phyloP scores from a whole-genome alignment of 1,140 invertebrate species.

The Papilio machaon region DNA sequence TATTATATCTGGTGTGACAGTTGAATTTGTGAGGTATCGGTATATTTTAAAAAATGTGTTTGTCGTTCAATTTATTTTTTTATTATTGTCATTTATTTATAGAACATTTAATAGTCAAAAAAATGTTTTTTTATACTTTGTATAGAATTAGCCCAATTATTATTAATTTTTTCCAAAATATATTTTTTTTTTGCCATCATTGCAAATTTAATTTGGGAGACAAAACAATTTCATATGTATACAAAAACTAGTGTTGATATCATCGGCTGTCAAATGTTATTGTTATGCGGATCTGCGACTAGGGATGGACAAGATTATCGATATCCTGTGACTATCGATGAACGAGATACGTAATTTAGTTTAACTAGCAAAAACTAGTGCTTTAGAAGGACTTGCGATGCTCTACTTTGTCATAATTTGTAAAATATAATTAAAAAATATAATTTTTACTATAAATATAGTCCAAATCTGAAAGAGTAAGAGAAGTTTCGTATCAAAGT shows the following conservation, averaged over 20 bases:
- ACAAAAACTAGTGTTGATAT: slow-evolving; percentile 23
- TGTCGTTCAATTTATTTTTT: neutral
- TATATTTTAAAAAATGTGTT: neutral
- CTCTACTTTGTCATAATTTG: neutral
- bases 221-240: neutral
- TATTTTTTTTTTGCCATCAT: neutral
- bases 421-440: no score
- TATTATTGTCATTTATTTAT: neutral
- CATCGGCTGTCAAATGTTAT: neutral
- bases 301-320: neutral
- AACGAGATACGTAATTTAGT: neutral
- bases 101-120: neutral
- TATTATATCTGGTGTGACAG: neutral
- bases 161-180: neutral
- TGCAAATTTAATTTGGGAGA: neutral
- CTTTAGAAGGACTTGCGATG: neutral
- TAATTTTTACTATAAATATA: no score
- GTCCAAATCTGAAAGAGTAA: no score
- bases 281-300: slow-evolving; percentile 1
- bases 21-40: neutral
- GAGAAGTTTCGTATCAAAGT: no score
- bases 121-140: no score
- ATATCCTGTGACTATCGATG: neutral
- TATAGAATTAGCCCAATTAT: no score
- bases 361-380: neutral